phyloP scores from a whole-genome alignment of 2,888 invertebrate genomes.

The Zelleria hepariella region DNA sequence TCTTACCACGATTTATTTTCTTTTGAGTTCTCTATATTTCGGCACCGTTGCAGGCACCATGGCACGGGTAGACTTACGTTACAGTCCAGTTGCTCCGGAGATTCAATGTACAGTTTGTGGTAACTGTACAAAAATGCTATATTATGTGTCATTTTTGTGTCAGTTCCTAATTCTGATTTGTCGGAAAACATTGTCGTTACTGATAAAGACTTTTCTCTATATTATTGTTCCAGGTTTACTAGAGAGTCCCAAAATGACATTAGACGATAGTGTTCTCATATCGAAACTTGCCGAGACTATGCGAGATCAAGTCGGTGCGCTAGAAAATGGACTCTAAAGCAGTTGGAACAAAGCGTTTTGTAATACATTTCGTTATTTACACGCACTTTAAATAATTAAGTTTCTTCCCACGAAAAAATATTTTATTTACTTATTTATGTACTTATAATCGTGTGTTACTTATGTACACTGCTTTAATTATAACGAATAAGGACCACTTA shows the following conservation, averaged over 20 bases:
- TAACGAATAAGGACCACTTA: background rate
- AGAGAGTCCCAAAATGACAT: constrained; percentile 78
- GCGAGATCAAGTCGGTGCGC: constrained; percentile 77
- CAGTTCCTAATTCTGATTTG: no score
- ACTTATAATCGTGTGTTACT: background rate
- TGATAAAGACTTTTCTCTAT: no score
- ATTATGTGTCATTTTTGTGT: no score
- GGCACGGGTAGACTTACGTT: no score
- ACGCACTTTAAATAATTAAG: background rate
- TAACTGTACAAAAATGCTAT: no score
- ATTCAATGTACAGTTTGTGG: no score
- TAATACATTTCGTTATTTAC: background rate
- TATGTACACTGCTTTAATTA: background rate
- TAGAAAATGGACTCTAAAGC: constrained; percentile 21
- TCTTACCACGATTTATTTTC: no score
- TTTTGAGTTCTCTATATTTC: no score
- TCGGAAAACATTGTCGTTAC: no score
- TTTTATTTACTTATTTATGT: background rate
- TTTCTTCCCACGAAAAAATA: background rate
- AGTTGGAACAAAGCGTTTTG: background rate
- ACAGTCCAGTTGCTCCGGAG: no score
- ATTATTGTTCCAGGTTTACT: constrained; percentile 71
- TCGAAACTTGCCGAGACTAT: constrained; percentile 82
- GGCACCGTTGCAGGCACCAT: no score
- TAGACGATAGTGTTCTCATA: constrained; percentile 78